Conservation (phyloP, 2,888 invertebrate genomes). For the Tricholauxania praeusta region DNA sequence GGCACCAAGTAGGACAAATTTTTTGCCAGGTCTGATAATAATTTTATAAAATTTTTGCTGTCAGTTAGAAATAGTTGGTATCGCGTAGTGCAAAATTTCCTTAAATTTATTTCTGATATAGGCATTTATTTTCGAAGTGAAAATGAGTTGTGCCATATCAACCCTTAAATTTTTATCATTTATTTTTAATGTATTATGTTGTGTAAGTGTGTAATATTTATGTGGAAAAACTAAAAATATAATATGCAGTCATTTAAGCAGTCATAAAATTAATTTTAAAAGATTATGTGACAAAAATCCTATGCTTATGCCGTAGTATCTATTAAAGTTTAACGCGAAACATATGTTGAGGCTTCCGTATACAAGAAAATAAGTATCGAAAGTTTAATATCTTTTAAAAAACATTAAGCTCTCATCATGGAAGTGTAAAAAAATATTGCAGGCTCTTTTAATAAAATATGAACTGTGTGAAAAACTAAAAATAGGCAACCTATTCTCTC, state of each 20-base stretch:
- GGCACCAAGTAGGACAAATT: background rate
- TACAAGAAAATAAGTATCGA: too few species aligned
- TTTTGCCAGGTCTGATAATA: background rate
- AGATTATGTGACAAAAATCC: background rate
- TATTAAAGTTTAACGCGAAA: too few species aligned
- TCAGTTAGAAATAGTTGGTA: background rate
- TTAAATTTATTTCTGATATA: background rate
- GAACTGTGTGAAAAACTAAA: too few species aligned
- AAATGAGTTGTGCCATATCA: slow-evolving; percentile 58
- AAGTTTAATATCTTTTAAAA: too few species aligned
- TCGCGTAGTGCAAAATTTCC: background rate
- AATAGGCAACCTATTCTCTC: too few species aligned
- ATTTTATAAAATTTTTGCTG: background rate
- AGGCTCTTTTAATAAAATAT: too few species aligned
- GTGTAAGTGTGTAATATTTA: slow-evolving; percentile 51
- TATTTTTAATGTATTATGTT: slow-evolving; percentile 59
- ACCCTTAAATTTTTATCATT: slow-evolving; percentile 57
- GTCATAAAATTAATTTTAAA: background rate
- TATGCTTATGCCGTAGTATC: too few species aligned
- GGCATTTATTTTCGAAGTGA: slow-evolving; percentile 14
- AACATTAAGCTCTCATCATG: too few species aligned
- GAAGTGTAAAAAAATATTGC: too few species aligned
- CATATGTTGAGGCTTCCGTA: too few species aligned
- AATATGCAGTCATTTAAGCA: too few species aligned
- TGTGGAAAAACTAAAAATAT: background rate